Evolutionary conservation across 2,888 invertebrate species (phyloP), one percentile per base, ranked within the genome.

Genomic region (Yponomeuta malinellus): DNA sequence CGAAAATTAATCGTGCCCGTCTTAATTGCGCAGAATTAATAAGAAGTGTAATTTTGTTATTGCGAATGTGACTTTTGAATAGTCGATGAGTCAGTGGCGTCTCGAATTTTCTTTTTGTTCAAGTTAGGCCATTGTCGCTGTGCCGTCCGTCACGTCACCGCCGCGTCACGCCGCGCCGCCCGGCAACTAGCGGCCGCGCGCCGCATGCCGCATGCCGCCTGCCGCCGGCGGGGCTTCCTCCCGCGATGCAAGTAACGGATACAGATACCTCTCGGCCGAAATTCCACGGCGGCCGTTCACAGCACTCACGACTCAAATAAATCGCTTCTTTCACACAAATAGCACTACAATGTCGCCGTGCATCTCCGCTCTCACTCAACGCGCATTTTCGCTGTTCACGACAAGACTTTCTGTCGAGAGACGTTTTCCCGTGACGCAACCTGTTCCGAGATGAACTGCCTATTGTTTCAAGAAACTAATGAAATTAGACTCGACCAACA

Each of bases 281-380:
- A 90, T 91, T 89, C 90, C 90, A 80, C 80, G 77, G 90, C 86
- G 90, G 89, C 86, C 91, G 79, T 91, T 91, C 91, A 91, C 90
- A 90, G 84, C 83, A 79, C 89, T 83, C 85, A 86, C 83, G 89
- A 89, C 90, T 91, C 89, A 91, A 91, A 91, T 91, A 90, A 90
- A 89, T 89, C 88, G 89, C 87, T 86, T 87, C 85, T 90, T 88
- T 89, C 88, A 90, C 90, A 86, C 88, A 90, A 90, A 91, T 89
- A 90, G 90, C 88, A 86, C 88, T 90, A 86, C 88, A 90, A 87
- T 90, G 90, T 90, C 87, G 85, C 82, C 85, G 83, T 59, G 52
- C 88, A 89, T 87, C 52, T 59, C 52, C 87, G 89, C 88, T 88
- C 86, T 86, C 88, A 80, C 52, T 1, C 52, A 83, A 88, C 84